These are phyloP conservation scores for Dicrostonyx torquatus DNA, from an alignment of 2,797 vertebrate genomes.

Conservation along the genomic window DNA sequence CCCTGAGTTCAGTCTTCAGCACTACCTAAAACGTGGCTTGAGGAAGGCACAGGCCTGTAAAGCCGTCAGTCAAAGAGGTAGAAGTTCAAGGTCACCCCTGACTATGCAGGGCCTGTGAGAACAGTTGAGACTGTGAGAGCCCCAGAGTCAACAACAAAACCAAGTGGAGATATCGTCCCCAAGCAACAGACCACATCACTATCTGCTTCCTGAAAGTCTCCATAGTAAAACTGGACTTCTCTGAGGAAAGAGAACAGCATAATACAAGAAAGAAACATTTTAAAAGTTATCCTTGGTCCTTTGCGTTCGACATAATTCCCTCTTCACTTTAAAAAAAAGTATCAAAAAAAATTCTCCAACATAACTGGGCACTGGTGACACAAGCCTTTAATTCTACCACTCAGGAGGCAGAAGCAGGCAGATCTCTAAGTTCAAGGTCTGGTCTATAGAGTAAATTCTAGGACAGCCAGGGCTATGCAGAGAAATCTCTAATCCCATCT, in stretches of 20 bases:
- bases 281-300: background rate
- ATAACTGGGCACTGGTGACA: too few relatives aligned
- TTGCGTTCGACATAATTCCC: background rate
- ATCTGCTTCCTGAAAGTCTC: conserved; percentile 2
- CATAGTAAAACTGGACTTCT: background rate
- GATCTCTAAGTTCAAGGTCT: background rate
- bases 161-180: background rate
- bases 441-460: background rate
- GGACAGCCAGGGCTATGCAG: background rate
- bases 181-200: background rate
- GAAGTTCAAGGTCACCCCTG: background rate
- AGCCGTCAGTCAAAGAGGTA: background rate
- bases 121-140: background rate
- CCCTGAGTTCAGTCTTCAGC: too few relatives aligned
- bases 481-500: background rate
- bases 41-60: background rate
- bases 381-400: too few relatives aligned
- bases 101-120: background rate
- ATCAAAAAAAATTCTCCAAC: too few relatives aligned
- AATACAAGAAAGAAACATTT: background rate
- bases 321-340: background rate
- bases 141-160: background rate
- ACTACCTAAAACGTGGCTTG: background rate
- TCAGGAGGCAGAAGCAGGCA: too few relatives aligned
- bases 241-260: conserved; percentile 3